phyloP scores from a whole-genome alignment of 2,888 invertebrate species.

The Onthophagus sagittarius region DNA sequence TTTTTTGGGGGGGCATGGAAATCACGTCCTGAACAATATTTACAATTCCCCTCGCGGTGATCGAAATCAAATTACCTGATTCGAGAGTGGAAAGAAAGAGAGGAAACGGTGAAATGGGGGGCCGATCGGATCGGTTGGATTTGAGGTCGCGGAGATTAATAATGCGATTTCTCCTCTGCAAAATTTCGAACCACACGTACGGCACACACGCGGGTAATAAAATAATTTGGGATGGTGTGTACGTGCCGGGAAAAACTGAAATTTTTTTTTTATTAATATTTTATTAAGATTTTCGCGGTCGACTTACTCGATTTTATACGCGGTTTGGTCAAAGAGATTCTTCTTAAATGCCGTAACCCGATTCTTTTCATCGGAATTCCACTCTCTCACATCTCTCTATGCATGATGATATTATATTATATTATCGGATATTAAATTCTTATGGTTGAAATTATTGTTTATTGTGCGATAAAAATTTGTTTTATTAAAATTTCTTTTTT shows the following conservation, averaged over 20 bases:
- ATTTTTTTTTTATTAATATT: conserved; percentile 5
- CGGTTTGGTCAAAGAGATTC: conserved; percentile 1
- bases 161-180: neutral
- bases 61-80: neutral
- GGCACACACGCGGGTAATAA: conserved; percentile 8
- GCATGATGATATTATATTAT: neutral
- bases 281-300: conserved; percentile 7
- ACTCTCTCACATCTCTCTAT: neutral
- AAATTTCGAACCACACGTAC: conserved; percentile 6
- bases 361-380: neutral
- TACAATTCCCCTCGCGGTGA: neutral
- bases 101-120: neutral
- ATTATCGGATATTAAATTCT: neutral
- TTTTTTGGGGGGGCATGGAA: neutral
- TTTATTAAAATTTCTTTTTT: too few species aligned
- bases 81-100: neutral
- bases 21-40: neutral
- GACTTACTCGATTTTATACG: conserved; percentile 6
- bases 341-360: conserved; percentile 1
- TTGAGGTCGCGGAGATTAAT: neutral
- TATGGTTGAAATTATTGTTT: neutral
- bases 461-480: neutral
- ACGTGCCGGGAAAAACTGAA: neutral
- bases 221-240: conserved; percentile 3
- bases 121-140: neutral